These are phyloP conservation scores for Gallinago nigripennis DNA, from an alignment of 2,797 vertebrate species.

Conservation along the genomic window DNA sequence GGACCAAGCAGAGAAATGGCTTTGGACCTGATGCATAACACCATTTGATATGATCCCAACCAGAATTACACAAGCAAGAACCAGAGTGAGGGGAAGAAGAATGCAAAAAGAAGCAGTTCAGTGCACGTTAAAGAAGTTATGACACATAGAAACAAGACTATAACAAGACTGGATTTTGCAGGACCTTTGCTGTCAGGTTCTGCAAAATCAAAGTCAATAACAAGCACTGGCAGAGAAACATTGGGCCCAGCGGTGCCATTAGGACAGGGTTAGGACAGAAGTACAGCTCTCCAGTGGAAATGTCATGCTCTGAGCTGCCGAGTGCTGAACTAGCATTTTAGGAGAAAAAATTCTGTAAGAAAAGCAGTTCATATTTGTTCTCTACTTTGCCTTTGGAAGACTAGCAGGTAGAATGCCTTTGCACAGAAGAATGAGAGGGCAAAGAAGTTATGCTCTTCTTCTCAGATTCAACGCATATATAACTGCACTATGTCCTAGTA, in stretches of 20 bases:
- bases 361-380: background rate
- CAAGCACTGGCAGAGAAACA: background rate
- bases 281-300: background rate
- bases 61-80: background rate
- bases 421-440: background rate
- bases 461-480: background rate
- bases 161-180: background rate
- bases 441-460: background rate
- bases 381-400: background rate
- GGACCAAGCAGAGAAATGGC: background rate
- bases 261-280: background rate
- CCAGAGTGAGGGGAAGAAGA: rapidly evolving
- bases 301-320: background rate
- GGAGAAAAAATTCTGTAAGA: background rate
- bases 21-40: background rate
- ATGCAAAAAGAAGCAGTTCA: background rate
- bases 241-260: background rate
- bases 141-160: background rate
- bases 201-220: conserved; percentile 8
- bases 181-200: background rate
- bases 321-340: background rate
- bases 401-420: background rate
- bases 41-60: background rate
- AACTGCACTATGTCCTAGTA: background rate
- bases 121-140: background rate